Base-by-base conservation (phyloP, 2,113 vertebrate genomes). In the Alethe diademata region DNA sequence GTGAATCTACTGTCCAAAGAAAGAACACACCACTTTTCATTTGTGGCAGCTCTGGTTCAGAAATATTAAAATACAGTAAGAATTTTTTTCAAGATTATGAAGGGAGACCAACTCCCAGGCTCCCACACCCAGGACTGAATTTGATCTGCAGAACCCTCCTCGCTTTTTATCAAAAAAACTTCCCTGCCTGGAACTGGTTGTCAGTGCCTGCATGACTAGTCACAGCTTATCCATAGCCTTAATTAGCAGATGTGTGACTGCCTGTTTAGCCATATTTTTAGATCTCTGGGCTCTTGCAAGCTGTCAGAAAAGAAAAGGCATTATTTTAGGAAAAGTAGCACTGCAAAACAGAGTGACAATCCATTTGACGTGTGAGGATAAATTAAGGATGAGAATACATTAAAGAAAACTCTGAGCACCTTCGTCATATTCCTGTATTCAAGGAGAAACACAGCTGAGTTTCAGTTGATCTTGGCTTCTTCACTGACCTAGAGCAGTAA, bases 381-480 rank as follows among this genome's bases (percentile, higher is more conserved):
- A 97, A 93, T 83, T 65, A 86, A 82, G 90, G 92, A 47, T 87
- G 70, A 87, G 74, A 88, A 33, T 36, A 75, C 24, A 33, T 43
- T 79, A 71, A 88, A 96, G 92, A 87, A 53, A 90, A 43, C 67
- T 70, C 88, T 9, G 65, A 95, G 73, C 6, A 15, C 86, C 90
- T 93, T 91, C 13, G 11, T 95, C 94, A 66, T 92, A 91, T 97
- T 97, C 95, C 91, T 93, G 5, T 28, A 54, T 83, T 94, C 19
- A 62, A 90, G 96, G 90, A 95, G 96, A 95, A 95, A 94, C 2
- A 23, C 40, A 29, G 81, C 78, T 81, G 79, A 95, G 95, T 97
- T 98, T 98, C 95, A 61, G 97, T 97, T 97, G 95, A 96, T 98
- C 95, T 97, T 97, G 97, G 97, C 97, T 96, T 91, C 93, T 95